These are phyloP conservation scores for Aphelenchoides avenae DNA, from an alignment of 1,140 invertebrate species.

Conservation along the genomic window DNA sequence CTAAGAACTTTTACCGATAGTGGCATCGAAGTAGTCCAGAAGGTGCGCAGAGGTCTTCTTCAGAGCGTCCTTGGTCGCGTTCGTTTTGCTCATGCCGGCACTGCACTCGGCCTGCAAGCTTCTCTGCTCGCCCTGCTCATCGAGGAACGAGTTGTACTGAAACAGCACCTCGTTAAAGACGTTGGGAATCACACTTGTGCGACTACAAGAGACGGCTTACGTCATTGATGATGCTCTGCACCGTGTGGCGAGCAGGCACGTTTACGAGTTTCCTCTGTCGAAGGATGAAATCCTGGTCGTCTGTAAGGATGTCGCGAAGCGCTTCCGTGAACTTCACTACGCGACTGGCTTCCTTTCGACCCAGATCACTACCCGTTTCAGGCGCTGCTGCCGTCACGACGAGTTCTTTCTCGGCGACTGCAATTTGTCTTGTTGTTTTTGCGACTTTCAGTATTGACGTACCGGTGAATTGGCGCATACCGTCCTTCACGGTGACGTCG, in stretches of 20 bases:
- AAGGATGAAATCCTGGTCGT: constrained; percentile 30
- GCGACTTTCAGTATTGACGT: background rate
- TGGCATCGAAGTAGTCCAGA: constrained; percentile 31
- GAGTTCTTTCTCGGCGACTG: too few relatives aligned
- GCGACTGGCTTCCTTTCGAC: constrained; percentile 19
- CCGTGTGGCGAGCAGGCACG: constrained; percentile 26
- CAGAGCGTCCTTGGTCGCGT: too few relatives aligned
- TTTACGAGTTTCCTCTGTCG: constrained; percentile 27
- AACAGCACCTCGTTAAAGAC: too few relatives aligned
- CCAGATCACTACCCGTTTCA: too few relatives aligned
- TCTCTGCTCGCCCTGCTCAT: too few relatives aligned
- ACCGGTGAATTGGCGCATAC: constrained; percentile 8
- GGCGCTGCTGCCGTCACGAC: too few relatives aligned
- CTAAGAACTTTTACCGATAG: too few relatives aligned
- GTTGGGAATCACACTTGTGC: too few relatives aligned
- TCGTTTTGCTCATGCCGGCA: too few relatives aligned
- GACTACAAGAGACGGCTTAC: too few relatives aligned
- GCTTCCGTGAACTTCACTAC: constrained; percentile 25
- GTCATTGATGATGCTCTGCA: constrained; percentile 23
- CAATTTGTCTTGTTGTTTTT: constrained; percentile 14
- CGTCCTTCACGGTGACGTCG: constrained; percentile 13
- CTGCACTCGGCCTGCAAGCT: too few relatives aligned
- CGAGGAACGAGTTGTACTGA: too few relatives aligned
- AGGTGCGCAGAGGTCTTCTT: constrained; percentile 26
- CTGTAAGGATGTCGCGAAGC: constrained; percentile 26